Percentiles rank a stretch among this genome's conserved stretches.
Evolutionary conservation across 2,888 invertebrate species (phyloP).

Genomic region (Diaperis boleti): DNA sequence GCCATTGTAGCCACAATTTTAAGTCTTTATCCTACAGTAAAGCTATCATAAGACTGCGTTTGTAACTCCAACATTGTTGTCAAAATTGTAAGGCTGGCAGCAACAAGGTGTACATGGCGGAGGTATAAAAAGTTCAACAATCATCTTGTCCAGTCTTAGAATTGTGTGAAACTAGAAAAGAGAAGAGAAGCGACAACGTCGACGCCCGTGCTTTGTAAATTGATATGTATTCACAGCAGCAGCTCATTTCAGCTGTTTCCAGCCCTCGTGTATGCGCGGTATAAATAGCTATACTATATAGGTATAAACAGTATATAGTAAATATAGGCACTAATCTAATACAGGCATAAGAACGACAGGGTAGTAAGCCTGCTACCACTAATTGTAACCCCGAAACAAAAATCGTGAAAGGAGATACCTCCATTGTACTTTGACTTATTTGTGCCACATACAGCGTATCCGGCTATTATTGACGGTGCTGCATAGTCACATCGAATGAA

Average conservation of each 20-base stretch:
- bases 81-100: slow-evolving; percentile 28
- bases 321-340: slow-evolving; percentile 64
- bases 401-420: slow-evolving; percentile 15
- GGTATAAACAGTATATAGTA: slow-evolving; percentile 58
- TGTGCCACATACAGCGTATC: slow-evolving; percentile 17
- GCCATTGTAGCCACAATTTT: slow-evolving; percentile 12
- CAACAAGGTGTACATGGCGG: slow-evolving; percentile 10
- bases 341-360: slow-evolving; percentile 59
- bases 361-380: slow-evolving; percentile 57
- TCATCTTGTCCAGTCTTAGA: slow-evolving; percentile 21
- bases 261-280: slow-evolving; percentile 41
- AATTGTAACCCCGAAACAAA: slow-evolving; percentile 24
- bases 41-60: slow-evolving; percentile 47
- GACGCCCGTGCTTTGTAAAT: slow-evolving; percentile 44
- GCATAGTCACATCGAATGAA: slow-evolving; percentile 2
- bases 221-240: slow-evolving; percentile 52
- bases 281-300: slow-evolving; percentile 55
- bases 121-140: slow-evolving; percentile 21
- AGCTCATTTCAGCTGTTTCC: slow-evolving; percentile 49
- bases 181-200: slow-evolving; percentile 24
- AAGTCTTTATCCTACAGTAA: slow-evolving; percentile 34
- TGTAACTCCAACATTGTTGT: slow-evolving; percentile 31
- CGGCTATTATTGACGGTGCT: slow-evolving; percentile 1
- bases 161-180: slow-evolving; percentile 6
- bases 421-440: slow-evolving; percentile 23